Conservation (phyloP, 1,140 invertebrate species). For the Trypoxylus dichotomus region DNA sequence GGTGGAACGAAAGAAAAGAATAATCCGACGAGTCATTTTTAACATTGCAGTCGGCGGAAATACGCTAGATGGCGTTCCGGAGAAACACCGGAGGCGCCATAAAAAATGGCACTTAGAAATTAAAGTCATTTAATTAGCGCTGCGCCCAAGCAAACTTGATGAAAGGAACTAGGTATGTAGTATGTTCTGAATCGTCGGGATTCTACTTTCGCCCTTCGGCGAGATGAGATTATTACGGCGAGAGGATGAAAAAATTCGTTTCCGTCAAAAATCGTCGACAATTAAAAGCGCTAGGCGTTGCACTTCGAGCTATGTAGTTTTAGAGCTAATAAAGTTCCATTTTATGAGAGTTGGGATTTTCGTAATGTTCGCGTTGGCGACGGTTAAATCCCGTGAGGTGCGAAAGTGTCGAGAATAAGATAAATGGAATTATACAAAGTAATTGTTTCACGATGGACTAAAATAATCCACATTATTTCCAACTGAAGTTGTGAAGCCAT, state of each 20-base stretch:
- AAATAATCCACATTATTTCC: too few relatives aligned
- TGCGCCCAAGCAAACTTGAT: not conserved
- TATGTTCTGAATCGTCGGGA: not conserved
- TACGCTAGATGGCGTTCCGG: not conserved
- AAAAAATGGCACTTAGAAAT: constrained; percentile 20
- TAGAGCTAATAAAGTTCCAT: not conserved
- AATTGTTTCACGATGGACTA: too few relatives aligned
- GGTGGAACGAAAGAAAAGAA: not conserved
- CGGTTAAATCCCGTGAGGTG: too few relatives aligned
- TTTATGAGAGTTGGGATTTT: too few relatives aligned
- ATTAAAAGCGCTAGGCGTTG: not conserved
- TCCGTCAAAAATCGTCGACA: constrained; percentile 5
- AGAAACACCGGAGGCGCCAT: constrained; percentile 10
- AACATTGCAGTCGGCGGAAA: not conserved
- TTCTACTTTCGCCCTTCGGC: not conserved
- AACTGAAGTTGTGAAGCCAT: too few relatives aligned
- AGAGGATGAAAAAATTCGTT: not conserved
- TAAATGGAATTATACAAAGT: too few relatives aligned
- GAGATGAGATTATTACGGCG: not conserved
- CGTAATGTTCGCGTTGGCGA: too few relatives aligned
- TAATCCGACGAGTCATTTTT: not conserved
- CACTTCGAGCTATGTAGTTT: not conserved
- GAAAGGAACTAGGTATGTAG: not conserved
- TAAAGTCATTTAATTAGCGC: constrained; percentile 11
- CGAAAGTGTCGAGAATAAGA: too few relatives aligned